Base-by-base conservation (phyloP, 1,140 invertebrate species). In the Drosophila ohnishii region DNA sequence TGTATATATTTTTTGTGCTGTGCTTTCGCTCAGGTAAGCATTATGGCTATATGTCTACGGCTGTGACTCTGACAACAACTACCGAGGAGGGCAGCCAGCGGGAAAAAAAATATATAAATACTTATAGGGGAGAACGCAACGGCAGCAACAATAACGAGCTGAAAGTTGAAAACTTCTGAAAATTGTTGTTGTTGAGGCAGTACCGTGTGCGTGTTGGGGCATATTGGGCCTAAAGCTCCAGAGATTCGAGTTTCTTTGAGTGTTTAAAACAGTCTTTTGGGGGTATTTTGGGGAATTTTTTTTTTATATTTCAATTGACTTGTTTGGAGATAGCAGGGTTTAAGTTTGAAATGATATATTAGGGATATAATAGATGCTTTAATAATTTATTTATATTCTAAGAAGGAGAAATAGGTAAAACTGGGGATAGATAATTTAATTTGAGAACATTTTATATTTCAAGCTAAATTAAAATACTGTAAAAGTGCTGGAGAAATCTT, bases 21-120 rank as follows among this genome's bases (percentile, higher is more conserved):
- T 75, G 66, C 64, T 87, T 76, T 77, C 66, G 82, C 82, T 82
- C 82, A 86, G 83, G 82, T 86, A 72, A 87, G 83, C 82, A 87
- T 86, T 86, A 87, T 87, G 79, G 83, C 79, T 79, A 86, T 80
- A 87, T 82, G 65, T 82, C 65, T 75, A 81, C 70, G 69, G 60
- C 74, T 66, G 63, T 64, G 55, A 75, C 53, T 65, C 59, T 61
- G 56, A 47, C 63, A 58, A 44, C 69, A 61, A 72, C 75, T 71
- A 75, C 65, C 60, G 70, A 76, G 65, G 51, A 25, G 50, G 72
- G 72, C 58, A 62, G 35, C 16, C n/a, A 47, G 65, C 44, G 53
- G 25, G 28, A 53, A 55, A 50, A 57, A 50, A 32, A 32, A 44
- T 22, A 19, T 47, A 71, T 59, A 71, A 78, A 78, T 73, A 79